A percentile compares a stretch with the other conserved stretches of the same genome.
phyloP scores from a whole-genome alignment of 2,797 vertebrate genomes.

The Megalops cyprinoides region DNA sequence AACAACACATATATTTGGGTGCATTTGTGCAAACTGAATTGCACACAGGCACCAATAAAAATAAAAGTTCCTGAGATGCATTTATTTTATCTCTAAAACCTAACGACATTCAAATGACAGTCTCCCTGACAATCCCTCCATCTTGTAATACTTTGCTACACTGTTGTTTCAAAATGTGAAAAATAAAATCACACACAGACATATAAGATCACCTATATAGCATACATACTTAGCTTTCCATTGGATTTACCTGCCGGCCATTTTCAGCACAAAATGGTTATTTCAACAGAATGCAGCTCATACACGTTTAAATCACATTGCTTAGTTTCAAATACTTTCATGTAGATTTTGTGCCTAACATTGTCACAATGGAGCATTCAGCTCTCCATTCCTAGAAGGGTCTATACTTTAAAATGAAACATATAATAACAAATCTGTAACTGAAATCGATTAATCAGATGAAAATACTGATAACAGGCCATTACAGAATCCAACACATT shows the following conservation, averaged over 20 bases:
- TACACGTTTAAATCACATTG: background rate
- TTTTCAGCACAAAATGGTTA: background rate
- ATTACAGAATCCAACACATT: too few relatives aligned
- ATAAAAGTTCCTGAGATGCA: too few relatives aligned
- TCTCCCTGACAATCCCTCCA: background rate
- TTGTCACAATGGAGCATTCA: too few relatives aligned
- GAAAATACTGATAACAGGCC: too few relatives aligned
- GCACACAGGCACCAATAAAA: too few relatives aligned
- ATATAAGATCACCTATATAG: background rate
- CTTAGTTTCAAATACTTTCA: too few relatives aligned
- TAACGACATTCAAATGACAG: background rate
- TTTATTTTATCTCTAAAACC: background rate
- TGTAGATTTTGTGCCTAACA: too few relatives aligned
- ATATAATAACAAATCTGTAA: too few relatives aligned
- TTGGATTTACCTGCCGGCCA: background rate
- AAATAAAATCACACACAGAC: too few relatives aligned
- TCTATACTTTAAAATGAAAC: too few relatives aligned
- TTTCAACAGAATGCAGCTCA: background rate
- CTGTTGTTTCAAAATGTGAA: background rate
- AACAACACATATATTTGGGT: slow-evolving; percentile 29
- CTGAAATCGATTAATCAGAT: too few relatives aligned
- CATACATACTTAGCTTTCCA: background rate
- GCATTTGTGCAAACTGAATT: slow-evolving; percentile 28
- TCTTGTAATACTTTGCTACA: background rate
- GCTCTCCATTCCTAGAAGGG: too few relatives aligned